These are phyloP conservation scores for Mythimna albipuncta DNA, from an alignment of 2,888 invertebrate genomes.

Conservation along the genomic window DNA sequence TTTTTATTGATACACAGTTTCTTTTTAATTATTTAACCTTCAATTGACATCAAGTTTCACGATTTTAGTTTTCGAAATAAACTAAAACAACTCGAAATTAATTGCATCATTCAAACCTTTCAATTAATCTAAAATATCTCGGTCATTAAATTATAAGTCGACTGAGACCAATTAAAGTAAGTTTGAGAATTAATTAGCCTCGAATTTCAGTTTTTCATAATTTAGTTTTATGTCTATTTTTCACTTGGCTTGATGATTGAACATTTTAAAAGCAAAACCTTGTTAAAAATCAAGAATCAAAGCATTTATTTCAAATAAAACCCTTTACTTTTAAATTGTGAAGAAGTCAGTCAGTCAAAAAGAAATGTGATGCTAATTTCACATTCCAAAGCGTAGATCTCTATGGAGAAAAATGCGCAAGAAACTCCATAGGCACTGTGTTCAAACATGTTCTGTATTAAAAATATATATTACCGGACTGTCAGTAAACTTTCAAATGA, in stretches of 20 bases:
- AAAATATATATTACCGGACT: background rate
- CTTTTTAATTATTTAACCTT: conserved; percentile 37
- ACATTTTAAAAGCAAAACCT: conserved; percentile 5
- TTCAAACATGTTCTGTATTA: too few relatives aligned
- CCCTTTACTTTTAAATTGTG: too few relatives aligned
- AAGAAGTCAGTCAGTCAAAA: too few relatives aligned
- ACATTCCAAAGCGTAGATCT: too few relatives aligned
- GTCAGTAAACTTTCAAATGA: background rate
- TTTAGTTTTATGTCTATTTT: conserved; percentile 19
- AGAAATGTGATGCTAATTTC: too few relatives aligned
- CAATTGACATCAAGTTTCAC: conserved; percentile 18
- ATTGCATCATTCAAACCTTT: conserved; percentile 54
- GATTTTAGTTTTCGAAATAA: conserved; percentile 39
- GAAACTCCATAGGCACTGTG: too few relatives aligned
- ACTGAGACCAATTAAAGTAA: conserved; percentile 47
- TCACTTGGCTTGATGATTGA: background rate
- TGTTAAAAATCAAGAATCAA: too few relatives aligned
- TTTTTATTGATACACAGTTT: conserved; percentile 5
- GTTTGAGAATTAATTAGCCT: conserved; percentile 50
- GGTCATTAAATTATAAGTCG: conserved; percentile 39
- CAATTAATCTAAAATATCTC: conserved; percentile 47
- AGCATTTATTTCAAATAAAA: too few relatives aligned
- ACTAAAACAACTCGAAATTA: conserved; percentile 41
- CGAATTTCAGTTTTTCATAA: conserved; percentile 33
- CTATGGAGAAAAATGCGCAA: too few relatives aligned